Evolutionary conservation across 1,140 invertebrate genomes (phyloP), one percentile per base, ranked within the genome.

Genomic region (Cotesia vestalis): DNA sequence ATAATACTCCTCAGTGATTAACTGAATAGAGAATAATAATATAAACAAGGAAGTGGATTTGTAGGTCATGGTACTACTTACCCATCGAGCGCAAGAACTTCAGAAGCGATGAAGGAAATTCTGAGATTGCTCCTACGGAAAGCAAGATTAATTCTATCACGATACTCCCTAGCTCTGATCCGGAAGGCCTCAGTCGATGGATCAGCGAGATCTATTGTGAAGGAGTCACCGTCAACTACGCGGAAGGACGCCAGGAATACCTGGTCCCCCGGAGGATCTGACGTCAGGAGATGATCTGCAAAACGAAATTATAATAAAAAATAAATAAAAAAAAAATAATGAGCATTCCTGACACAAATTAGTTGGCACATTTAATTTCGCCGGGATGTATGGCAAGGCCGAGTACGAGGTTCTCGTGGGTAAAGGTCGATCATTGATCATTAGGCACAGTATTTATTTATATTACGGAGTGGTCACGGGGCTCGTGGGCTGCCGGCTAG

Each of bases 61-160:
- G 9, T 68, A 46, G 55, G 55, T 59, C 66, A 34, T 40, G 46
- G 38, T 52, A 77, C 40, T 11, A 46, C 78, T 83, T 88, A 95
- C 94, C 93, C 94, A 84, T 96, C 94, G 35, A 96, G 89, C 34
- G 93, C 92, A 5, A 94, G 86, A 60, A 94, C 89, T 76, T 94
- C 92, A 12, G 90, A 89, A 1, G 88, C 87, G 12, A 92, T 83
- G 81, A 93, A 94, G 66, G 91, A 90, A 59, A 91, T 87, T 75
- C 90, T 88, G 6, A 95, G 81, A 72, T 90, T 87, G 70, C 93
- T 94, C 72, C 91, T 89, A 34, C 90, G 89, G 78, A 94, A 93
- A 4, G 94, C 83, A n/a, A 94, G 84, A 87, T 92, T 91, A 46
- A 96, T 88, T 46, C 91, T 89, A 77, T 93, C 91, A 77, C 91